Evolutionary conservation across 2,113 vertebrate species (phyloP), one percentile per base, ranked within the genome.

Genomic region (Elachura formosa): DNA sequence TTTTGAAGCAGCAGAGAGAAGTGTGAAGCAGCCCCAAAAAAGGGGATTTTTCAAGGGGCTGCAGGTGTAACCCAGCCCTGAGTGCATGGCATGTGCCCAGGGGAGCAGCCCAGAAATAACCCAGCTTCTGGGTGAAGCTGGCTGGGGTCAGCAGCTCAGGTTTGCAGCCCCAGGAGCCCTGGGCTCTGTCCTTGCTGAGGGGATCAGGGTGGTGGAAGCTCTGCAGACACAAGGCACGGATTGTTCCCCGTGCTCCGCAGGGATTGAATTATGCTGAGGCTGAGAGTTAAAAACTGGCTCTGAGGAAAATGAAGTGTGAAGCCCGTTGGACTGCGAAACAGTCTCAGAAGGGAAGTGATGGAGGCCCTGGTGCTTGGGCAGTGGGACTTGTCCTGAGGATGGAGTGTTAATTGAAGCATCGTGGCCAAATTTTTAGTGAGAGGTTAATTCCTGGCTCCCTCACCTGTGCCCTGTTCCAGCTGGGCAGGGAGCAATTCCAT

Each of bases 271-370:
- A 55, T 29, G 16, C 67, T 1, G 55, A 51, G 84, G 28, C 51
- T 1, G 33, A 78, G 89, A 52, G 78, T 90, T 84, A 43, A 90
- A 94, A 77, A 23, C 83, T 89, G 76, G 59, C 83, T 67, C 76
- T 7, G n/a, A 49, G 89, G 76, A 90, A 28, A 93, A 72, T 61
- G 12, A 90, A 75, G 80, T 78, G 91, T 89, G 91, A 94, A 89
- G 80, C 69, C 59, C 33, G 4, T 56, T 89, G 68, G 87, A 6
- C 51, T 86, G 76, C 0, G 4, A 25, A 74, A 33, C 10, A 14
- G 56, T 1, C 64, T 91, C 91, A 14, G 73, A 87, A 89, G 85
- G 78, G 89, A 80, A 74, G 78, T 15, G 87, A 9, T 67, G 91
- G 84, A 93, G 64, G 59, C 78, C 59, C 71, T 29, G 43, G 75